Base-by-base conservation (phyloP, 2,888 invertebrate species). In the Mactromeris polynyma region DNA sequence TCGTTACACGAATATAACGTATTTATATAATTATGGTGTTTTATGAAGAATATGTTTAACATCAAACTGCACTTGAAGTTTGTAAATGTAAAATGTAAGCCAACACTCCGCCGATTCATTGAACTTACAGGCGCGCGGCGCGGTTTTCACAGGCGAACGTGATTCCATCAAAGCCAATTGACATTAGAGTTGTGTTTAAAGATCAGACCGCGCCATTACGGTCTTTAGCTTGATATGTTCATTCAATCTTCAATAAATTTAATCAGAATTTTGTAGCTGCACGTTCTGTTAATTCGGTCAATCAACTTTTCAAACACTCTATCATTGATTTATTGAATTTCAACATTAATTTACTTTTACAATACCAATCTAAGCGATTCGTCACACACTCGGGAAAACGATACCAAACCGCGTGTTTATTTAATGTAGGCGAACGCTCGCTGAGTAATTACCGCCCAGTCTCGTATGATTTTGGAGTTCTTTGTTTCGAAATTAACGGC, bases 351-450 rank as follows among this genome's bases (percentile, higher is more conserved):
- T 73, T 73, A 73, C 73, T 14, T 73, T 36, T 36, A 33, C 26
- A 73, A 36, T 36, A 73, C 9, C 73, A 73, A 73, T 73, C 36
- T 36, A 19, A 33, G 73, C 17, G 73, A 11, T 33, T 73, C 73
- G 73, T 73, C 73, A 73, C 73, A 73, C 73, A 33, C 33, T 73
- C 31, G 33, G 73, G 73, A 73, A 73, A 73, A 73, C 73, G 73
- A 73, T 33, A 73, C 36, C 73, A 33, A 73, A 73, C 31, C 73
- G 36, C 36, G 73, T 73, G 73, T 73, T 73, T 73, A 73, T 73
- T 73, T 73, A 73, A 73, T 73, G 73, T 73, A 73, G 73, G 73
- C 73, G 73, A 73, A 73, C 73, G 73, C 36, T 73, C 73, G 36
- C 33, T 73, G 73, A 26, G 73, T 73, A 73, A 73, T 73, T 73